Evolutionary conservation across 2,888 invertebrate species (phyloP).

Genomic region (Villa cingulata): DNA sequence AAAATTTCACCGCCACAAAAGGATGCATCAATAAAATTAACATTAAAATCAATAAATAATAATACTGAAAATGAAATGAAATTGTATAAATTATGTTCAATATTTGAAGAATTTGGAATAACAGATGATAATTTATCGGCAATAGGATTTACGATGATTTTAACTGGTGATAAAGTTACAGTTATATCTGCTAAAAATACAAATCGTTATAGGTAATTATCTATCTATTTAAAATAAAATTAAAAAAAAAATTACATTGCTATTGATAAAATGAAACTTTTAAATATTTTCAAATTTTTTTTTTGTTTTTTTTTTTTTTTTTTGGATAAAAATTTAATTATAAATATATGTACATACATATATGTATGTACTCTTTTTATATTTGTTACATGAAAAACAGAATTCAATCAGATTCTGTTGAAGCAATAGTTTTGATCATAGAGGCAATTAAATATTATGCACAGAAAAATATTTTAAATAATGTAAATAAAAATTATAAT

Average conservation of each 20-base stretch:
- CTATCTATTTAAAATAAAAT: background rate
- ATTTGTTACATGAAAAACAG: constrained; percentile 18
- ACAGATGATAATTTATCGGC: constrained; percentile 25
- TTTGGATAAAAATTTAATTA: too few species aligned
- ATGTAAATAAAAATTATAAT: constrained; percentile 15
- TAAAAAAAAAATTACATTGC: too few species aligned
- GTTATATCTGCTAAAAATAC: constrained; percentile 33
- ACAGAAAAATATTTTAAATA: background rate
- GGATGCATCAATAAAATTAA: constrained; percentile 29
- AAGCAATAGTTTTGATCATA: constrained; percentile 29
- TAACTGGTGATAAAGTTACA: constrained; percentile 25
- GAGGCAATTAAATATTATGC: constrained; percentile 22
- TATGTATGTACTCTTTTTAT: background rate
- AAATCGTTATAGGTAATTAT: constrained; percentile 27
- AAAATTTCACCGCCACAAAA: constrained; percentile 27
- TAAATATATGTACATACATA: background rate
- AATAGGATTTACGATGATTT: constrained; percentile 24
- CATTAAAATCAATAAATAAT: constrained; percentile 14
- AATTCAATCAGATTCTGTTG: constrained; percentile 32
- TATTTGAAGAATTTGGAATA: constrained; percentile 26
- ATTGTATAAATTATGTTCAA: constrained; percentile 21
- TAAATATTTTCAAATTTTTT: too few species aligned
- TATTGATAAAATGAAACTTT: too few species aligned
- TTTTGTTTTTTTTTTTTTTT: too few species aligned
- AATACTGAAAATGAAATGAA: background rate